Evolutionary conservation across 2,113 vertebrate genomes (phyloP).

Genomic region (Arvicanthis niloticus): DNA sequence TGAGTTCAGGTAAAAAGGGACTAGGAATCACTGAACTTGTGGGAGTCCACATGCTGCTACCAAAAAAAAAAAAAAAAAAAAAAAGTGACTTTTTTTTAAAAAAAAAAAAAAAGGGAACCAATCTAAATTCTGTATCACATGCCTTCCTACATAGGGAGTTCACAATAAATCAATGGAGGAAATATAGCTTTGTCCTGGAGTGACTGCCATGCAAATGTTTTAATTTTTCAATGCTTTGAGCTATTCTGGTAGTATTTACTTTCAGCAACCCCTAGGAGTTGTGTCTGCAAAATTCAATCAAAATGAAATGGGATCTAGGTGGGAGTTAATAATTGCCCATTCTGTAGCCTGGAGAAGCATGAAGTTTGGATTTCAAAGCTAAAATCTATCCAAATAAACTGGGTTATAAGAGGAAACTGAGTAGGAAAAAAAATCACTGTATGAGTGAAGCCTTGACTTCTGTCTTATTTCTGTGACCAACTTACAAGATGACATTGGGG

Average conservation of each 20-base stretch:
- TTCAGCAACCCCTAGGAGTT: slow-evolving; percentile 13
- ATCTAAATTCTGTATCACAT: slow-evolving; percentile 67
- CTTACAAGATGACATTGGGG: slow-evolving; percentile 36
- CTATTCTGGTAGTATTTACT: slow-evolving; percentile 44
- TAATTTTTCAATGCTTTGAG: slow-evolving; percentile 34
- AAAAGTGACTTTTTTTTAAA: slow-evolving; percentile 30
- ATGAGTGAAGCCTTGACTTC: slow-evolving; percentile 37
- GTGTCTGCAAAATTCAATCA: slow-evolving; percentile 54
- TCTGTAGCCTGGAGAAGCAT: slow-evolving; percentile 11
- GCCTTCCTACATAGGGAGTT: slow-evolving; percentile 36
- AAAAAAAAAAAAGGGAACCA: background rate
- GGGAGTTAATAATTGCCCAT: slow-evolving; percentile 21
- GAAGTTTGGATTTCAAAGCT: slow-evolving; percentile 54
- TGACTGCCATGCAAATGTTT: slow-evolving; percentile 28
- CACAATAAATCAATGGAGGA: slow-evolving; percentile 27
- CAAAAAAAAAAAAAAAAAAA: background rate
- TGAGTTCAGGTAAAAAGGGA: background rate
- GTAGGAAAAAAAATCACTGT: background rate
- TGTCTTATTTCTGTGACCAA: slow-evolving; percentile 28
- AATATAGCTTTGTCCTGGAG: slow-evolving; percentile 49
- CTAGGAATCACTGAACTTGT: background rate
- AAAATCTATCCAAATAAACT: slow-evolving; percentile 46
- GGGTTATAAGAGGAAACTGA: slow-evolving; percentile 36
- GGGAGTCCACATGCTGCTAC: background rate
- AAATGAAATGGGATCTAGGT: slow-evolving; percentile 50